Evolutionary conservation across 2,797 vertebrate genomes (phyloP).

Genomic region (Myotis daubentonii): DNA sequence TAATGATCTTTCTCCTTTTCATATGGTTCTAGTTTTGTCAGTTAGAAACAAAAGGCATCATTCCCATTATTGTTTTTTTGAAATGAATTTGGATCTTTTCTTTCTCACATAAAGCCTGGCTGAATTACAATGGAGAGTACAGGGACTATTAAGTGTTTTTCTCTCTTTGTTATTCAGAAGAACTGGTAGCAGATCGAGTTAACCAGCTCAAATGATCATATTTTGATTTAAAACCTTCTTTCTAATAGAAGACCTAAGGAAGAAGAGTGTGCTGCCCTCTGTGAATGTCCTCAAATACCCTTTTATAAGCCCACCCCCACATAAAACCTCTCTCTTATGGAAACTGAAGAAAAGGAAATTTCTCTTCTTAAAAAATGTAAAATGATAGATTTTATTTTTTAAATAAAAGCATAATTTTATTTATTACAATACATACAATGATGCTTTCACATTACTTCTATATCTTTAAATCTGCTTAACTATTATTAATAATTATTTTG

Average conservation of each 20-base stretch:
- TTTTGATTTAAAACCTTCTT: not conserved
- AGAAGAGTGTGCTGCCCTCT: not conserved
- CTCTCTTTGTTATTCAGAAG: not conserved
- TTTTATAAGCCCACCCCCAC: not conserved
- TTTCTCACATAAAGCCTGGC: not conserved
- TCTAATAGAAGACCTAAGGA: not conserved
- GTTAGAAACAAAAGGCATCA: not conserved
- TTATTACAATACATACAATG: not conserved
- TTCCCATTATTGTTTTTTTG: not conserved
- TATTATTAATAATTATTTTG: not conserved
- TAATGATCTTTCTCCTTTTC: not conserved
- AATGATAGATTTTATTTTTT: not conserved
- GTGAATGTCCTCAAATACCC: not conserved
- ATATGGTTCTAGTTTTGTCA: not conserved
- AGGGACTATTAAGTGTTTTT: not conserved
- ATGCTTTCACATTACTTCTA: not conserved
- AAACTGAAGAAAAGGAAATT: not conserved
- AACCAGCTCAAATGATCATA: not conserved
- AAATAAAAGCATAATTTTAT: not conserved
- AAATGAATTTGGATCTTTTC: not conserved
- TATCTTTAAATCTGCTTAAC: not conserved
- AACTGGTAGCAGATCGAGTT: not conserved
- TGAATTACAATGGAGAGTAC: not conserved
- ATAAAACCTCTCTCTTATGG: not conserved
- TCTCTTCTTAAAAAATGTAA: not conserved